phyloP scores from a whole-genome alignment of 2,797 vertebrate genomes.

The Rhynchotus rufescens region DNA sequence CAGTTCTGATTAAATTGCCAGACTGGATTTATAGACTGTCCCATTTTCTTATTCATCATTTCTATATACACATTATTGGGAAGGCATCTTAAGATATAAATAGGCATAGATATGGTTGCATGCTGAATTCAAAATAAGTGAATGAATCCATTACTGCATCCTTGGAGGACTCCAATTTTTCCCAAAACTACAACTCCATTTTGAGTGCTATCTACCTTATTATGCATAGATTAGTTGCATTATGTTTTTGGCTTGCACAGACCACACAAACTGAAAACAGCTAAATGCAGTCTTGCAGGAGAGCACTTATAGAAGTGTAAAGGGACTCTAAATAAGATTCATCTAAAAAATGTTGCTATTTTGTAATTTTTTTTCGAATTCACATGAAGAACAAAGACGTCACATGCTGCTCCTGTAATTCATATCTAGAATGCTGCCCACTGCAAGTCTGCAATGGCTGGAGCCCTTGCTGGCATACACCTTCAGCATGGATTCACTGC shows the following conservation, averaged over 20 bases:
- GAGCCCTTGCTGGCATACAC: not conserved
- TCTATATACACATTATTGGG: slow-evolving; percentile 18
- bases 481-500: not conserved
- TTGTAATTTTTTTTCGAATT: not conserved
- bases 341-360: not conserved
- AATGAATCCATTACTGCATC: slow-evolving; percentile 45
- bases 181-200: slow-evolving; percentile 29
- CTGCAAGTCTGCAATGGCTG: not conserved
- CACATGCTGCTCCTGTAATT: not conserved
- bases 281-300: not conserved
- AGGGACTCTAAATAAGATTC: not conserved
- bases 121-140: slow-evolving; percentile 39
- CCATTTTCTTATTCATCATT: slow-evolving; percentile 40
- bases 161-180: slow-evolving; percentile 44
- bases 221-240: slow-evolving; percentile 42
- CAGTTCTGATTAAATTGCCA: slow-evolving; percentile 38
- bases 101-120: slow-evolving; percentile 5
- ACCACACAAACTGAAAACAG: slow-evolving; percentile 23
- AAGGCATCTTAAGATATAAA: slow-evolving; percentile 50
- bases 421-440: not conserved
- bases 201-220: slow-evolving; percentile 39
- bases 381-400: not conserved
- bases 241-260: slow-evolving; percentile 2
- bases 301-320: not conserved
- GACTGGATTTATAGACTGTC: slow-evolving; percentile 21